Evolutionary conservation across 2,888 invertebrate species (phyloP), one percentile per base, ranked within the genome.

Genomic region (Omphaloscelis lunosa): DNA sequence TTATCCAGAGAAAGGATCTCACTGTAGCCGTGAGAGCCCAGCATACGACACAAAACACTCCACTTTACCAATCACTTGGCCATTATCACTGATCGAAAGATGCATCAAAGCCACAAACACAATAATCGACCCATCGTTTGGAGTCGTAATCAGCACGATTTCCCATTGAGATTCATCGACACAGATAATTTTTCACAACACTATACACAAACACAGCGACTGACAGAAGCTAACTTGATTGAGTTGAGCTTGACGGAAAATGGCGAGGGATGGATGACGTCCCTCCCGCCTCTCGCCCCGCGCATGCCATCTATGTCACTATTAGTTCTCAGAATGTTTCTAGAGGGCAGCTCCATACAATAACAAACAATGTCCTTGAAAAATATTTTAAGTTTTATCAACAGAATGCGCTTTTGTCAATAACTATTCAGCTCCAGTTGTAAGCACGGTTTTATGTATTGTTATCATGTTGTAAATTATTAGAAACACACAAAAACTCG

Each of bases 191-290:
- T 96, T 96, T 95, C 96, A 96, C 95, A 95, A 95, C 95, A 96
- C 96, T 93, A 94, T 94, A 96, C 96, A 96, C 96, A 96, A 96
- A 96, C 96, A 97, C 96, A 94, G 91, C 96, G 95, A 95, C 95
- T 96, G 96, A 96, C 96, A 96, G 96, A 95, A 95, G 94, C 95
- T 94, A 93, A 95, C 96, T 96, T 95, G 96, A 95, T 95, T 94
- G 95, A 93, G 91, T 90, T 91, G 91, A 91, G 95, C 93, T 95
- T 95, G 95, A 95, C 95, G 95, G 95, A 95, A 96, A 96, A 96
- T 96, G 96, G 95, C 95, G 96, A 95, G 94, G 94, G 93, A 93
- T 93, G 92, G 90, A 89, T 91, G 91, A 90, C 89, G 90, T 90
- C 92, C 93, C 93, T 90, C 92, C 91, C 93, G 91, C 92, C 92